Percentiles rank a stretch among this genome's conserved stretches.
phyloP scores from a whole-genome alignment of 2,888 invertebrate species.

The Lasioglossum pauxillum region DNA sequence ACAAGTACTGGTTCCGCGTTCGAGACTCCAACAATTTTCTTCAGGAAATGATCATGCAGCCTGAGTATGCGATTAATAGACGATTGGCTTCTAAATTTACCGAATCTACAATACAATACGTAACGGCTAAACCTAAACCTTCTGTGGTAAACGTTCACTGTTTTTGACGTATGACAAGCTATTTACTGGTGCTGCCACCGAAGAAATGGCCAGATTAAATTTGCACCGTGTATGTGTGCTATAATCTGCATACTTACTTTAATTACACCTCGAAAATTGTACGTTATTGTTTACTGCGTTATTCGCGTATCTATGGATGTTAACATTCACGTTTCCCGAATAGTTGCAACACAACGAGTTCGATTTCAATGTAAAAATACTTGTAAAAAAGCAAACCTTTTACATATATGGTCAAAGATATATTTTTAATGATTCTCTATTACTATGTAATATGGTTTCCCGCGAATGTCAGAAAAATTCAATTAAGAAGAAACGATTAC shows the following conservation, averaged over 20 bases:
- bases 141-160: slow-evolving; percentile 33
- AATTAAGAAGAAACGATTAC: not conserved
- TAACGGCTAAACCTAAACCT: slow-evolving; percentile 24
- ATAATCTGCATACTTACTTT: not conserved
- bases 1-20: not conserved
- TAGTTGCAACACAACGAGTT: not conserved
- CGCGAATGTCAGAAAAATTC: not conserved
- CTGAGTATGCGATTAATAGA: not conserved
- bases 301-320: not conserved
- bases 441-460: not conserved
- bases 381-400: not conserved
- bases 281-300: not conserved
- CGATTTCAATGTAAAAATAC: not conserved
- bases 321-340: not conserved
- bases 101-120: slow-evolving; percentile 33
- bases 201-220: slow-evolving; percentile 47
- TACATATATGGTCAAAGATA: not conserved
- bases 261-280: not conserved
- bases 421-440: not conserved
- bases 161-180: slow-evolving; percentile 61
- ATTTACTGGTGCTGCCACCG: slow-evolving; percentile 61
- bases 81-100: slow-evolving; percentile 20
- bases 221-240: slow-evolving; percentile 12
- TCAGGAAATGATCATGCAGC: not conserved
- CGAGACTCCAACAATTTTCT: not conserved